Conservation (phyloP, 1,140 invertebrate genomes). For the Brachionus koreanus region DNA sequence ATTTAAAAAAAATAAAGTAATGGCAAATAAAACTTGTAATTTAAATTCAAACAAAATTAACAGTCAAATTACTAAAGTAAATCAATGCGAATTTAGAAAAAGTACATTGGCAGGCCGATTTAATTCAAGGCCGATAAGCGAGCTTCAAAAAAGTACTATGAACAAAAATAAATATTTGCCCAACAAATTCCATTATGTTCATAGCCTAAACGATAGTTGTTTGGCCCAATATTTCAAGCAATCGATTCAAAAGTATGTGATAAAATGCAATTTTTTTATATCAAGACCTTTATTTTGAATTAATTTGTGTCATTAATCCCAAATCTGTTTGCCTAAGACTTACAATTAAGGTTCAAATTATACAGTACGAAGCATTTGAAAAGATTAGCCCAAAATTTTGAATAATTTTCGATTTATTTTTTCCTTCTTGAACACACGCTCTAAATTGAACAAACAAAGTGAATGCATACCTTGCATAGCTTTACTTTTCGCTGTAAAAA, state of each 20-base stretch:
- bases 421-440: background rate
- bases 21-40: conserved; percentile 3
- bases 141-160: background rate
- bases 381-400: background rate
- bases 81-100: background rate
- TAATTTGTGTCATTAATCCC: background rate
- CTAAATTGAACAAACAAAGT: background rate
- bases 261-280: background rate
- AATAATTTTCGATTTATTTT: background rate
- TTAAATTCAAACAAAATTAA: background rate
- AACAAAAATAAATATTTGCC: conserved; percentile 18
- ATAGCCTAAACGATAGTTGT: conserved; percentile 4
- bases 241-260: conserved; percentile 36
- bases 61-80: background rate
- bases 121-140: background rate
- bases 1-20: background rate
- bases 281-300: background rate
- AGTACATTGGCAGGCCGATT: background rate
- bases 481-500: background rate
- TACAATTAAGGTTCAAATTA: conserved; percentile 30
- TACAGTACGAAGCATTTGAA: background rate
- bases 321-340: conserved; percentile 23
- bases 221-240: conserved; percentile 32
- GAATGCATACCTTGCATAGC: background rate
- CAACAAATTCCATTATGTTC: conserved; percentile 24